Evolutionary conservation across 2,888 invertebrate species (phyloP).

Genomic region (Euproctis similis): DNA sequence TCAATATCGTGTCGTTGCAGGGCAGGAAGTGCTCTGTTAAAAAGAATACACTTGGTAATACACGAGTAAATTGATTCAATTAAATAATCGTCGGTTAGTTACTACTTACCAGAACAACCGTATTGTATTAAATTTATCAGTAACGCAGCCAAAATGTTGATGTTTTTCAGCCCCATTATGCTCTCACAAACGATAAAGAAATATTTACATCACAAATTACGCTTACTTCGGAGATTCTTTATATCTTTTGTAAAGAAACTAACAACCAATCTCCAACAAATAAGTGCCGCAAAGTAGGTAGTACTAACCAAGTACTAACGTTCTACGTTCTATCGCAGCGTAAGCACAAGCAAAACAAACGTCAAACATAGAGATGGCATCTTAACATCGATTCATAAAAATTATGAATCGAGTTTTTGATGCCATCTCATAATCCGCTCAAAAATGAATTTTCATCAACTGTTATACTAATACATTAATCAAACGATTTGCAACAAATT

Average conservation of each 20-base stretch:
- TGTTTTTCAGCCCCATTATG: conserved; percentile 44
- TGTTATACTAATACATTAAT: too few relatives aligned
- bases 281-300: too few relatives aligned
- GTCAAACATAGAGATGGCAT: conserved; percentile 29
- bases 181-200: conserved; percentile 13
- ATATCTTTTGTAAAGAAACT: too few relatives aligned
- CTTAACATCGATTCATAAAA: too few relatives aligned
- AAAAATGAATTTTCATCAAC: too few relatives aligned
- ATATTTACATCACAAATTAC: conserved; percentile 56
- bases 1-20: conserved; percentile 48
- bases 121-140: conserved; percentile 49
- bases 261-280: too few relatives aligned
- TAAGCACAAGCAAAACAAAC: conserved; percentile 49
- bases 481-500: too few relatives aligned
- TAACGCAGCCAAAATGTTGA: conserved; percentile 46
- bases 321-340: too few relatives aligned
- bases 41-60: conserved; percentile 59
- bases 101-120: conserved; percentile 58
- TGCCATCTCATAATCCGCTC: too few relatives aligned
- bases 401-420: too few relatives aligned
- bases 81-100: conserved; percentile 61
- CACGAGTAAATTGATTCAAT: conserved; percentile 67
- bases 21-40: conserved; percentile 71
- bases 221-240: too few relatives aligned
- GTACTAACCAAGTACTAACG: too few relatives aligned